Base-by-base conservation (phyloP, 2,113 vertebrate genomes). In the Zosterops lateralis region DNA sequence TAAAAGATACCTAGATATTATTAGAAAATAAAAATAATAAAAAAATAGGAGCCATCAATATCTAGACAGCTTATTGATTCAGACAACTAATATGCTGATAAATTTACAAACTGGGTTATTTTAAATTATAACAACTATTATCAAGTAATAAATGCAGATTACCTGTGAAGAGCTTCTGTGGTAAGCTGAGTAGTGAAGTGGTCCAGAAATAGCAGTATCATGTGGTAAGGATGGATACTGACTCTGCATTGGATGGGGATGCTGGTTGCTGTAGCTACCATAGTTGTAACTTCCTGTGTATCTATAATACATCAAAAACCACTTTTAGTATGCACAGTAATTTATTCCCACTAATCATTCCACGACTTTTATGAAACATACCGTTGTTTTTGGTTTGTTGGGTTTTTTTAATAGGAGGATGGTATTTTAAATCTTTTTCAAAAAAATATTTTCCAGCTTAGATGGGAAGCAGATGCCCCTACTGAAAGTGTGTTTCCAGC, bases 261-360 rank as follows among this genome's bases (percentile, higher is more conserved):
- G 99, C 97, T 99, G 99, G 97, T 99, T 99, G 97, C 98, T 94
- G 48, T 99, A 99, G 97, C 98, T 99, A 94, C 99, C 98, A 8
- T 99, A 99, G 97, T 99, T 99, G 96, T 99, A 99, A 98, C 98
- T 99, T 75, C 99, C 99, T 10, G 98, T 98, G 93, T 99, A 99
- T 76, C 99, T 99, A 51, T 89, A 97, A 90, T 7, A 50, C 60
- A 89, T 71, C 17, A 47, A 86, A 92, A 92, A 44, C 4, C 21
- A 80, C 28, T 75, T 31, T 86, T 72, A 89, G 57, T n/a, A 82
- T 54, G 51, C 58, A 94, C 60, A 86, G 61, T 47, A 42, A 66
- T 25, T 51, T 38, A 58, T 53, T 54, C 18, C 7, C 45, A 53
- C n/a, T 67, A 51, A 53, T 61, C 28, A 56, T 58, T 50, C 61